Evolutionary conservation across 2,888 invertebrate species (phyloP).

Genomic region (Lacanobia wlatinum): DNA sequence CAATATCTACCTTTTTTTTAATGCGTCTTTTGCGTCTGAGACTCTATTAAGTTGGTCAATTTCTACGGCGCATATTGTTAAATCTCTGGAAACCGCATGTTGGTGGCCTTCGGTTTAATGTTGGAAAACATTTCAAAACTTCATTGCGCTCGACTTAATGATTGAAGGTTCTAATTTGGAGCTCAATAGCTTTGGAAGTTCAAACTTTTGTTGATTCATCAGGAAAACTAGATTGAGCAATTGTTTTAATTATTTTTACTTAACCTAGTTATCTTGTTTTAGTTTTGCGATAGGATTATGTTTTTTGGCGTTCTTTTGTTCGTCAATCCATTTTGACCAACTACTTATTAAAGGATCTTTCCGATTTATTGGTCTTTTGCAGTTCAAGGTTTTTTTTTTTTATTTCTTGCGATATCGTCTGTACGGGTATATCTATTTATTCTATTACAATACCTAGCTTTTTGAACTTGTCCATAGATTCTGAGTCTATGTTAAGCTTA

Average conservation of each 20-base stretch:
- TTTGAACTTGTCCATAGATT: too few relatives aligned
- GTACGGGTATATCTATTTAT: neutral
- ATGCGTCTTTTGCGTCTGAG: too few relatives aligned
- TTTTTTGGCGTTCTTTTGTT: neutral
- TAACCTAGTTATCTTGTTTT: neutral
- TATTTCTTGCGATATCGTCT: neutral
- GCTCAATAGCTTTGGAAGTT: constrained; percentile 1
- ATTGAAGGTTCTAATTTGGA: constrained; percentile 33
- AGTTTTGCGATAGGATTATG: neutral
- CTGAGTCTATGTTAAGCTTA: too few relatives aligned
- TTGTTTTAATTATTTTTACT: neutral
- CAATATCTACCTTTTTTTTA: too few relatives aligned
- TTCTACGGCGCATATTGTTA: constrained; percentile 66
- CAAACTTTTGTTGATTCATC: constrained; percentile 24
- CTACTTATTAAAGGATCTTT: neutral
- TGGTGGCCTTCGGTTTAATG: constrained; percentile 44
- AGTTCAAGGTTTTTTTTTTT: neutral
- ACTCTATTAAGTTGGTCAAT: too few relatives aligned
- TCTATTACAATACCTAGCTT: too few relatives aligned
- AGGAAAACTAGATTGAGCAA: neutral
- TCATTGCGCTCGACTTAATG: constrained; percentile 36
- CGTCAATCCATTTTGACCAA: neutral
- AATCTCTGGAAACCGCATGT: constrained; percentile 62
- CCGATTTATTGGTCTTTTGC: too few relatives aligned
- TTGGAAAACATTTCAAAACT: constrained; percentile 55